These are phyloP conservation scores for Nannoperca australis DNA, from an alignment of 2,797 vertebrate genomes.

Conservation along the genomic window DNA sequence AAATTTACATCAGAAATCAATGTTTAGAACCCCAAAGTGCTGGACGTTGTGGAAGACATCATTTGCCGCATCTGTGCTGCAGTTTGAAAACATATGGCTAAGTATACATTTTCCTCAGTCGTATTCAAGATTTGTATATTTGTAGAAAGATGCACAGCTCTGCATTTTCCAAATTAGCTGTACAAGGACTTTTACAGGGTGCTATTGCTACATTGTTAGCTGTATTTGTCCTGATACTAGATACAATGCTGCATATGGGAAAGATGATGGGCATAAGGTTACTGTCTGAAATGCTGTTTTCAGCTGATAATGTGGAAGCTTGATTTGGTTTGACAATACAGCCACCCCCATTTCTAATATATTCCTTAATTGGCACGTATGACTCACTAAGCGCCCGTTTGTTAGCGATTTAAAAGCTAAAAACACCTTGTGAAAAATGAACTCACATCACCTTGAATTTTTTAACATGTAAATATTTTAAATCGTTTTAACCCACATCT, in stretches of 20 bases:
- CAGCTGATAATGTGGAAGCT: background rate
- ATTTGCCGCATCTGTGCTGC: background rate
- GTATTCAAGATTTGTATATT: background rate
- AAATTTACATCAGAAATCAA: background rate
- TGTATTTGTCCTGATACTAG: background rate
- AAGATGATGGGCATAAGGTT: background rate
- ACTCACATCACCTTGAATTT: background rate
- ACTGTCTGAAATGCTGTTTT: background rate
- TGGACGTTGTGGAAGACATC: background rate
- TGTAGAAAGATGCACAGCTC: slow-evolving; percentile 8
- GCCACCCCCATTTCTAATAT: background rate
- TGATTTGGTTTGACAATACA: background rate
- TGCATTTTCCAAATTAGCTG: slow-evolving; percentile 6
- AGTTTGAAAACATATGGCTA: slow-evolving; percentile 7
- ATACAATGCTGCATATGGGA: background rate
- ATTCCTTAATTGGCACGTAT: background rate
- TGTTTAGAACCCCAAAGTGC: background rate
- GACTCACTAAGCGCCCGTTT: background rate
- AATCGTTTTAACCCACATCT: background rate
- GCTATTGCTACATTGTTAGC: background rate
- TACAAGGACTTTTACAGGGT: background rate
- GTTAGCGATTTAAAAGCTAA: background rate
- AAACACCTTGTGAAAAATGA: background rate
- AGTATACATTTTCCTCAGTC: slow-evolving; percentile 1
- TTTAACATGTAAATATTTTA: background rate